Conservation (phyloP, 35 echinoderm and acorn worm species). For the Lytechinus pictus region DNA sequence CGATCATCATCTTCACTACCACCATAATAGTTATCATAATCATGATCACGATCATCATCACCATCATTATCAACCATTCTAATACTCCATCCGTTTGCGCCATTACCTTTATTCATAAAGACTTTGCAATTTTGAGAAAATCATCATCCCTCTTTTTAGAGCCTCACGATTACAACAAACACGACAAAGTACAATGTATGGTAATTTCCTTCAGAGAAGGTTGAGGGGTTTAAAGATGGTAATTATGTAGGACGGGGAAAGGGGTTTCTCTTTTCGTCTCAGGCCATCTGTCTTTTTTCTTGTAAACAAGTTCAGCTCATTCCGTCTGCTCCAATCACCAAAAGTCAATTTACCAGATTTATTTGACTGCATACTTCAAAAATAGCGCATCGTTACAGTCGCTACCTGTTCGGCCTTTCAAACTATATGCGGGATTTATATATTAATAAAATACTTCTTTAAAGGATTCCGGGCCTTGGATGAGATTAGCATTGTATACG, state of each 20-base stretch:
- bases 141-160: background rate
- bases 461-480: no score
- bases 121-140: no score
- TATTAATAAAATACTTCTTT: no score
- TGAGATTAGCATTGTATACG: no score
- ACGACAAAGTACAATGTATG: no score
- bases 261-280: background rate
- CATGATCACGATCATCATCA: background rate
- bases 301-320: background rate
- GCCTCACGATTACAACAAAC: no score
- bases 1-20: background rate
- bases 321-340: background rate
- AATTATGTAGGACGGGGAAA: no score
- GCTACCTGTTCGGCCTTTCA: background rate
- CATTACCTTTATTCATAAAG: no score
- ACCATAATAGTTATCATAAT: background rate
- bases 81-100: no score
- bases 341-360: slow-evolving; percentile 4
- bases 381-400: background rate
- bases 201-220: no score
- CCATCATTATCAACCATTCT: background rate
- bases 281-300: background rate
- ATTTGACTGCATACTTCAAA: background rate
- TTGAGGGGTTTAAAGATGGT: no score
- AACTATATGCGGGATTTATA: background rate